Conservation (phyloP, 2,113 vertebrate genomes). For the Todiramphus chloris region DNA sequence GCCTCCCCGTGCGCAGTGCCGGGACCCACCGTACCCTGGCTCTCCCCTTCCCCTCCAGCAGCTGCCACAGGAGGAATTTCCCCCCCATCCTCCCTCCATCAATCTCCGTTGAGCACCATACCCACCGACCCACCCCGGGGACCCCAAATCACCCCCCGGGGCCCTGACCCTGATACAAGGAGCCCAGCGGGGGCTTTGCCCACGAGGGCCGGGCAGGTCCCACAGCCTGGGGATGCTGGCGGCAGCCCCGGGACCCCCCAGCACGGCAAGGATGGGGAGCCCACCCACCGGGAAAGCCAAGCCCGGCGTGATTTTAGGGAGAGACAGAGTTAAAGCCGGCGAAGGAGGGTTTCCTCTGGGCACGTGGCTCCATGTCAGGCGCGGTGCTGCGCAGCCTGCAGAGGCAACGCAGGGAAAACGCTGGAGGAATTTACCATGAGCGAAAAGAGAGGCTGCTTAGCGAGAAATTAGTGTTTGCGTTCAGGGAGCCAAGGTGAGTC, state of each 20-base stretch:
- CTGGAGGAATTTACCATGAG: conserved; percentile 57
- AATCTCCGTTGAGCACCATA: fast-evolving
- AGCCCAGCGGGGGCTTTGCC: fast-evolving
- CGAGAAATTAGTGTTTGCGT: not conserved
- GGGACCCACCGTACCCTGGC: not conserved
- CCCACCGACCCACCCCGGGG: fast-evolving
- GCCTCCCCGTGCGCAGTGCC: not conserved
- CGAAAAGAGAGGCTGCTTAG: not conserved
- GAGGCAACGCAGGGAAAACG: conserved; percentile 14
- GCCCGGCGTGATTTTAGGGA: not conserved
- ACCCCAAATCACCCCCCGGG: not conserved
- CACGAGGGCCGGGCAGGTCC: fast-evolving
- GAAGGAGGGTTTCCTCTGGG: conserved; percentile 31
- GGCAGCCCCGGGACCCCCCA: fast-evolving
- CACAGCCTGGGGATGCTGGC: fast-evolving
- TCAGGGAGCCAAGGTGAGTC: conserved; percentile 55
- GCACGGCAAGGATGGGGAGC: not conserved
- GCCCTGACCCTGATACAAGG: fast-evolving
- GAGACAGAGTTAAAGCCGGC: conserved; percentile 34
- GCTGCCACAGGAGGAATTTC: fast-evolving
- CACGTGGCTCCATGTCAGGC: conserved; percentile 57
- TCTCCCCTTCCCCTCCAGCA: not conserved
- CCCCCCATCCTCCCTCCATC: not conserved
- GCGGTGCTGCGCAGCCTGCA: not conserved
- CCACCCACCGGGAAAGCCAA: fast-evolving